Evolutionary conservation across 2,888 invertebrate genomes (phyloP).

Genomic region (Rhagonycha fulva): DNA sequence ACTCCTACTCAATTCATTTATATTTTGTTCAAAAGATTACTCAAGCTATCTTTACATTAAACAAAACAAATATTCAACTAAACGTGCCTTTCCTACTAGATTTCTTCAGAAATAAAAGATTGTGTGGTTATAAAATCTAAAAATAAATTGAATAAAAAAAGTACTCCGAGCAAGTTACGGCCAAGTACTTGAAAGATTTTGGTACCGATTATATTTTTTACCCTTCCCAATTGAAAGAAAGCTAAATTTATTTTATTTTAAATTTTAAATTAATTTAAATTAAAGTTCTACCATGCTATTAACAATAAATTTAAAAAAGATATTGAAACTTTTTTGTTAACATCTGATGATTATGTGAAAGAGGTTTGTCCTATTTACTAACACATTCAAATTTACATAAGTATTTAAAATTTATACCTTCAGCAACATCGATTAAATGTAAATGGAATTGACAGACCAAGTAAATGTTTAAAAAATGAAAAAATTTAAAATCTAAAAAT

Average conservation of each 20-base stretch:
- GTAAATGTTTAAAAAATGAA: neutral
- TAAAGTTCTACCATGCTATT: neutral
- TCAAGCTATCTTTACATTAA: neutral
- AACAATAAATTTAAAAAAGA: neutral
- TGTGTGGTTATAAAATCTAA: neutral
- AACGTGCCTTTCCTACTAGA: no score
- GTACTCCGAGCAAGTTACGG: neutral
- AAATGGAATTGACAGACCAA: neutral
- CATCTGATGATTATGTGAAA: neutral
- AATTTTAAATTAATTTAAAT: neutral
- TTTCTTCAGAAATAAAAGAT: neutral
- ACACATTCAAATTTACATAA: neutral
- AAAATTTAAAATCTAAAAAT: neutral
- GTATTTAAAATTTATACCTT: neutral
- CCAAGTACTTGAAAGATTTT: no score
- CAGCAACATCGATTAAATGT: neutral
- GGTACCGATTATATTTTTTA: neutral
- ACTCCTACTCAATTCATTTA: neutral
- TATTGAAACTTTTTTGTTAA: neutral
- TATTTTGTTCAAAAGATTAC: neutral
- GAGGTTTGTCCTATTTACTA: neutral
- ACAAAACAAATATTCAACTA: no score
- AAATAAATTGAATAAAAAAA: neutral
- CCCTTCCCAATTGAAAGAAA: neutral
- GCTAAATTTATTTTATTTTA: neutral